Conservation (phyloP, 2,888 invertebrate species). For the Pterostichus madidus region DNA sequence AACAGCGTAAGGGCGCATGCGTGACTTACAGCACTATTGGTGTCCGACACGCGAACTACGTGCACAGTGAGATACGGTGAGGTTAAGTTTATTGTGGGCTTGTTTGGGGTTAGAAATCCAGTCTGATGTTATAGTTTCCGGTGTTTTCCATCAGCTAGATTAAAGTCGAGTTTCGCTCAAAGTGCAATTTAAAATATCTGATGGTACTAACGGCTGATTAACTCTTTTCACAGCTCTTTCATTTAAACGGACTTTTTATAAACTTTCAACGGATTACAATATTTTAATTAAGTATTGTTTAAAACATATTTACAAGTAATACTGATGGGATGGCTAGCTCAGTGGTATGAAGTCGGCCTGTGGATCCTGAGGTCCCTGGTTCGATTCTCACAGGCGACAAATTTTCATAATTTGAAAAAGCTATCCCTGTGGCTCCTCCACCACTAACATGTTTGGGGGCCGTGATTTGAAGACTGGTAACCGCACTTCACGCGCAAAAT, state of each 20-base stretch:
- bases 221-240: constrained; percentile 20
- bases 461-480: too few species aligned
- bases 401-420: too few species aligned
- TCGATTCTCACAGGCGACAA: too few species aligned
- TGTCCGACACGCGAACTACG: constrained; percentile 22
- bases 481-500: too few species aligned
- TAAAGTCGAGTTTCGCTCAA: constrained; percentile 25
- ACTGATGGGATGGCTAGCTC: too few species aligned
- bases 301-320: too few species aligned
- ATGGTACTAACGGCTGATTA: constrained; percentile 14
- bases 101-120: constrained; percentile 5
- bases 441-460: too few species aligned
- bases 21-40: constrained; percentile 23
- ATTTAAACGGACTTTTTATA: constrained; percentile 19
- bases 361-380: too few species aligned
- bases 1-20: constrained; percentile 7
- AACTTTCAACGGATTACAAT: too few species aligned
- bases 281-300: too few species aligned
- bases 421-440: too few species aligned
- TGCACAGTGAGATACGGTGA: constrained; percentile 12
- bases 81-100: constrained; percentile 1
- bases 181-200: constrained; percentile 35
- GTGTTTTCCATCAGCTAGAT: constrained; percentile 46
- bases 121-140: constrained; percentile 45
- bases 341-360: too few species aligned